Conservation (phyloP, 2,797 vertebrate genomes). For the Eurystomus glaucurus region DNA sequence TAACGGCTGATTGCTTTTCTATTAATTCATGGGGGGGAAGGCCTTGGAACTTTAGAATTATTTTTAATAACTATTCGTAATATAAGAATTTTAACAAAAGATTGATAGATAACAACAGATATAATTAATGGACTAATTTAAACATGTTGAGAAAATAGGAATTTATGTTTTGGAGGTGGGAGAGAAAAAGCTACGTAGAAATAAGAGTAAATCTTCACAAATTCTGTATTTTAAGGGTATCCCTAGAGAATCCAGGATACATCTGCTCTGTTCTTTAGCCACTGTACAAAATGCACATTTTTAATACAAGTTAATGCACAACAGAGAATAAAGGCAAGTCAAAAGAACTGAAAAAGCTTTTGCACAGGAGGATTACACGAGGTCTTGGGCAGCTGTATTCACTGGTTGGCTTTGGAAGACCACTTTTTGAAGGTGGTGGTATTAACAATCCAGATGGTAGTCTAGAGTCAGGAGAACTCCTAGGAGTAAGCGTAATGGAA, state of each 20-base stretch:
- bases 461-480: slow-evolving; percentile 93
- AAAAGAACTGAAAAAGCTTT: slow-evolving; percentile 9
- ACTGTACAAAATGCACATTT: slow-evolving; percentile 74
- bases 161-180: background rate
- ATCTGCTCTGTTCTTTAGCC: background rate
- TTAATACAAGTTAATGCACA: slow-evolving; percentile 37
- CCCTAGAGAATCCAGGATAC: background rate
- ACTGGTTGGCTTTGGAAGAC: slow-evolving; percentile 85
- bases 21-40: background rate
- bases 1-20: background rate
- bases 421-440: slow-evolving; percentile 89
- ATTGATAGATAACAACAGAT: background rate
- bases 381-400: slow-evolving; percentile 90
- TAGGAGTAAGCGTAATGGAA: slow-evolving; percentile 92
- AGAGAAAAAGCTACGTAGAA: background rate
- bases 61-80: background rate
- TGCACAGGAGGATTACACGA: slow-evolving; percentile 86
- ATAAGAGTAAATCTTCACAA: background rate
- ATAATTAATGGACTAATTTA: background rate
- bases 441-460: slow-evolving; percentile 90
- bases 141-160: background rate
- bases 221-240: background rate
- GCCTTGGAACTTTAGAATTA: background rate
- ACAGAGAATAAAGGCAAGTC: slow-evolving; percentile 6
- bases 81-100: background rate